Evolutionary conservation across 2,888 invertebrate species (phyloP), one percentile per base, ranked within the genome.

Genomic region (Agapostemon virescens): DNA sequence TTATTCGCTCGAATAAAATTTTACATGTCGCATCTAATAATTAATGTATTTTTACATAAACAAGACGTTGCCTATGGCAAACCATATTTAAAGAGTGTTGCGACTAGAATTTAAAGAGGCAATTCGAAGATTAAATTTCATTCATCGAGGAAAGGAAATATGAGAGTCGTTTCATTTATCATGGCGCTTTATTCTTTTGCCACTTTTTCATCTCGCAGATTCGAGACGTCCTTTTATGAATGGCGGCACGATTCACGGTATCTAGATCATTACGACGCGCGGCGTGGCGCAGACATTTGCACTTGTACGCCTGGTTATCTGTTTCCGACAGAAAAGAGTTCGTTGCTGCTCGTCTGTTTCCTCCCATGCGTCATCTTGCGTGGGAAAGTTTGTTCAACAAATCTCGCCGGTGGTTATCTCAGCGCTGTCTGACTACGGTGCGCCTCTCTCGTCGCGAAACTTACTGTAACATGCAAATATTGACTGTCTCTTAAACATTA

Each of bases 341-440:
- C 73, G 66, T 83, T 69, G 84, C 81, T 69, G 81, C 66, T 74
- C 74, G 64, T 61, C 76, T 70, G 77, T 64, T 84, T 82, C 83
- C 81, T 86, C 80, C 76, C 74, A 64, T 83, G 84, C 71, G 81
- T 84, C 79, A 85, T 80, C 77, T 75, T 86, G 85, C 83, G 79
- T 85, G 81, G 79, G 83, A 86, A 86, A 83, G 73, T 82, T 81
- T 82, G 81, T 81, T 77, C 77, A 81, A 77, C 73, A 82, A 82
- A 82, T 82, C 81, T 80, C 69, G 49, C n/a, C 36, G 38, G 67
- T 67, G 42, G 82, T 68, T 82, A 81, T 82, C 81, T 52, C 73
- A 63, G 26, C 71, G 67, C 67, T 49, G 75, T 64, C 64, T 61
- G 70, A 79, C 70, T 68, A 13, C 9, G 33, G 38, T 38, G 15